A percentile compares a stretch with the other conserved stretches of the same genome.
These are phyloP conservation scores for Vanessa tameamea DNA, from an alignment of 1,140 invertebrate genomes.

Conservation along the genomic window DNA sequence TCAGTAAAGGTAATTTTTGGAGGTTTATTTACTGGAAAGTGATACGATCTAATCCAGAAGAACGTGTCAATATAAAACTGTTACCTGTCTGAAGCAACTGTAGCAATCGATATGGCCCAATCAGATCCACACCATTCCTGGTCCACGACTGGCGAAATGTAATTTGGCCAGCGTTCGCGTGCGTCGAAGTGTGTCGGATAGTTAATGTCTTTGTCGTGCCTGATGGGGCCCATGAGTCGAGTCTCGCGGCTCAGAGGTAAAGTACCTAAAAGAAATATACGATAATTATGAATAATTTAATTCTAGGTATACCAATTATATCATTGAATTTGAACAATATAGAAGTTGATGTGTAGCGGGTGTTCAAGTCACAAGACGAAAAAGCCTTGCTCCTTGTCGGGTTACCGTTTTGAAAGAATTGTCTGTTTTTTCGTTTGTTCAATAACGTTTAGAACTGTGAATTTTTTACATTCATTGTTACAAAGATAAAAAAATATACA, in stretches of 20 bases:
- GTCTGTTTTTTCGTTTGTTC: too few species aligned
- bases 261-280: constrained; percentile 74
- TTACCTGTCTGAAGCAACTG: constrained; percentile 88
- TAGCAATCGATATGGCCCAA: constrained; percentile 94
- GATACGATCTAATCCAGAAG: too few species aligned
- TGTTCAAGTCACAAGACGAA: too few species aligned
- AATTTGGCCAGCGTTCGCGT: constrained; percentile 85
- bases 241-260: constrained; percentile 82
- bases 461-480: too few species aligned
- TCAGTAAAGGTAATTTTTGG: too few species aligned
- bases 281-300: not conserved
- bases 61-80: not conserved
- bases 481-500: too few species aligned
- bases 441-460: too few species aligned
- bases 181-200: constrained; percentile 88
- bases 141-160: constrained; percentile 88
- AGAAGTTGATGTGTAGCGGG: not conserved
- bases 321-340: not conserved
- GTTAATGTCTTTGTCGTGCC: constrained; percentile 82
- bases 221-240: constrained; percentile 85
- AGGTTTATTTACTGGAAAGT: too few species aligned
- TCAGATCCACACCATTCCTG: constrained; percentile 96
- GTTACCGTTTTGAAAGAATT: too few species aligned
- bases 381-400: too few species aligned
- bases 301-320: too few species aligned